Conservation (phyloP, 2,888 invertebrate genomes). For the Drosophila kanekoi region DNA sequence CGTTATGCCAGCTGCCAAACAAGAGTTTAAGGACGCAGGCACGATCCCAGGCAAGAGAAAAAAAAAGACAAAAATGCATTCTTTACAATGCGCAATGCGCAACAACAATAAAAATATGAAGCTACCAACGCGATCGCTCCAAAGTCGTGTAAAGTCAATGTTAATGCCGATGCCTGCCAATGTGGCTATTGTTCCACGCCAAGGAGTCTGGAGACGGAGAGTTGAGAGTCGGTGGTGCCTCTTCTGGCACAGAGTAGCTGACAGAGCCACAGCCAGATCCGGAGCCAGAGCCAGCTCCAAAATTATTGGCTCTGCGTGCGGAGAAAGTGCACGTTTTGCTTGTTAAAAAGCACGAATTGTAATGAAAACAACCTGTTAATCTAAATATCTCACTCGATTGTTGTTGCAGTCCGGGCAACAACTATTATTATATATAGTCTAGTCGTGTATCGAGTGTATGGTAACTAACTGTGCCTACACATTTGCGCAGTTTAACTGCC, state of each 20-base stretch:
- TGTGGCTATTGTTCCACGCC: constrained; percentile 61
- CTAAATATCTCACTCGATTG: constrained; percentile 84
- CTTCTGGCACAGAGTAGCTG: not conserved
- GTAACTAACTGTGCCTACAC: constrained; percentile 64
- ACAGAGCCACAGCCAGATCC: constrained; percentile 15
- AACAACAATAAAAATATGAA: constrained; percentile 82
- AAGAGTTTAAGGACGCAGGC: constrained; percentile 73
- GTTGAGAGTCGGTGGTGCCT: constrained; percentile 11
- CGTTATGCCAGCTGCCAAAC: constrained; percentile 55
- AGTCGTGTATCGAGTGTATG: constrained; percentile 71
- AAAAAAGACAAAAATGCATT: constrained; percentile 41
- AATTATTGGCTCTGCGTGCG: constrained; percentile 84
- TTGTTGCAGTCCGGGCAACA: constrained; percentile 56
- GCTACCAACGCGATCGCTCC: constrained; percentile 74
- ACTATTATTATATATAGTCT: constrained; percentile 82
- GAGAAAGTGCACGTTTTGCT: constrained; percentile 84
- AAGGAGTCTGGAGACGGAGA: constrained; percentile 49
- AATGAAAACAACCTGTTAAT: constrained; percentile 84
- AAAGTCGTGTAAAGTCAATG: constrained; percentile 84
- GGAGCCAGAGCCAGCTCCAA: constrained; percentile 34
- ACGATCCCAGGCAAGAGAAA: constrained; percentile 53
- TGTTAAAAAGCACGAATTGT: constrained; percentile 83
- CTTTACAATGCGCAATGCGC: constrained; percentile 75
- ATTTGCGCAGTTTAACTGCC: constrained; percentile 61
- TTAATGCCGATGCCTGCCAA: constrained; percentile 77